These are phyloP conservation scores for Chaetodon auriga DNA, from an alignment of 2,113 vertebrate genomes.

Conservation along the genomic window DNA sequence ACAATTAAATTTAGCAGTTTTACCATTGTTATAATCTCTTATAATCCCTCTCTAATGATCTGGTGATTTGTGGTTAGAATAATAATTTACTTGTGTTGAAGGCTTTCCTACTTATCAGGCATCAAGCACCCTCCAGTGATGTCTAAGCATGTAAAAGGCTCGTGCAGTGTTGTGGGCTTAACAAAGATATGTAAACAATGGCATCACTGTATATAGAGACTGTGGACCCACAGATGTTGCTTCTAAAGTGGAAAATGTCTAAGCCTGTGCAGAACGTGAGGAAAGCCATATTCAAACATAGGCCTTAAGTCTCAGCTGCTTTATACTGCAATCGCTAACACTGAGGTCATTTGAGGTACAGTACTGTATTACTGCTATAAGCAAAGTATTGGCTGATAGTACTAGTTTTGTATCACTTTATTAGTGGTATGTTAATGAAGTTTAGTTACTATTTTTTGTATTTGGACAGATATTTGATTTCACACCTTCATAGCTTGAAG, in stretches of 20 bases:
- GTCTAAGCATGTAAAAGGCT: not conserved
- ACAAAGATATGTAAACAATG: not conserved
- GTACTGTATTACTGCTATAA: not conserved
- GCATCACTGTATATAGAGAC: not conserved
- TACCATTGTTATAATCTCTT: not conserved
- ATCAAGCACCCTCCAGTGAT: constrained; percentile 42
- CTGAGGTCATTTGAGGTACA: not conserved
- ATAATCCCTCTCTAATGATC: not conserved
- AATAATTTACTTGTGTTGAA: not conserved
- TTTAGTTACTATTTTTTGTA: not conserved
- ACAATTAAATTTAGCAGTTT: not conserved
- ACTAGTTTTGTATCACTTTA: not conserved
- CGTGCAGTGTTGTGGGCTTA: not conserved
- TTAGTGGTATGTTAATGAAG: not conserved
- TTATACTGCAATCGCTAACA: not conserved
- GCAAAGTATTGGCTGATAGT: not conserved
- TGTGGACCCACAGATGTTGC: not conserved
- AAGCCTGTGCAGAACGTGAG: not conserved
- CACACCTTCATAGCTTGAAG: constrained; percentile 3
- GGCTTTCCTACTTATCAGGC: not conserved
- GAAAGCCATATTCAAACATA: not conserved
- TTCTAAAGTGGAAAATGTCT: not conserved
- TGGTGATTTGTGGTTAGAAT: not conserved
- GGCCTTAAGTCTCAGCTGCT: not conserved
- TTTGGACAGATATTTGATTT: constrained; percentile 8